Base-by-base conservation (phyloP, 2,888 invertebrate species). In the Harpalus rubripes region DNA sequence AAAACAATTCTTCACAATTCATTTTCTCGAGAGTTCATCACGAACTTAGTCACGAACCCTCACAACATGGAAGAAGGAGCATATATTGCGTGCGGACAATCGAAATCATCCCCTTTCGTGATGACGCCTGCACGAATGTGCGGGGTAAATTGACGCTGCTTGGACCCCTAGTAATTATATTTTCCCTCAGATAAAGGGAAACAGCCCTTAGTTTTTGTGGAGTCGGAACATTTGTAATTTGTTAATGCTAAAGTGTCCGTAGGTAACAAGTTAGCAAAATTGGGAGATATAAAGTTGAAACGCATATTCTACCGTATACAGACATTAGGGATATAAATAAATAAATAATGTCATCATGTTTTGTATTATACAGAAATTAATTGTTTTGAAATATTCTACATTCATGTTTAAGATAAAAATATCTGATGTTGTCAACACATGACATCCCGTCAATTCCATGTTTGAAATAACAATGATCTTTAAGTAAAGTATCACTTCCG, bases 171-270 rank as follows among this genome's bases (percentile, higher is more conserved):
- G 26, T 63, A 59, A 59, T 59, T 59, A 59, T 18, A 59, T 59
- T 59, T 63, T 63, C 63, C 63, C 63, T 65, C 44, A 52, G 44
- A 52, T 52, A 52, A 52, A 52, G 44, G 44, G 44, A 52, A 52
- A 52, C 44, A 52, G 44, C 44, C 44, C 44, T 52, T 52, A 52
- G 44, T 52, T 52, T 52, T 52, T 52, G 44, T 6, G 44, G 8
- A 8, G 44, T 12, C 44, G 44, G 12, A 52, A 52, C 44, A 52
- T 52, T 52, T 52, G 44, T 52, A 52, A 52, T 52, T 52, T 52
- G 44, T 52, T 52, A 52, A 52, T 52, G 44, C 10, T 52, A 52
- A 52, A 52, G 44, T 52, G 44, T 52, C 10, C 44, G 44, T 2
- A 52, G 44, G 44, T 52, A 52, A 52, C 44, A 52, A 52, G 44